These are phyloP conservation scores for Crossocerus cetratus DNA, from an alignment of 2,888 invertebrate species.

Conservation along the genomic window DNA sequence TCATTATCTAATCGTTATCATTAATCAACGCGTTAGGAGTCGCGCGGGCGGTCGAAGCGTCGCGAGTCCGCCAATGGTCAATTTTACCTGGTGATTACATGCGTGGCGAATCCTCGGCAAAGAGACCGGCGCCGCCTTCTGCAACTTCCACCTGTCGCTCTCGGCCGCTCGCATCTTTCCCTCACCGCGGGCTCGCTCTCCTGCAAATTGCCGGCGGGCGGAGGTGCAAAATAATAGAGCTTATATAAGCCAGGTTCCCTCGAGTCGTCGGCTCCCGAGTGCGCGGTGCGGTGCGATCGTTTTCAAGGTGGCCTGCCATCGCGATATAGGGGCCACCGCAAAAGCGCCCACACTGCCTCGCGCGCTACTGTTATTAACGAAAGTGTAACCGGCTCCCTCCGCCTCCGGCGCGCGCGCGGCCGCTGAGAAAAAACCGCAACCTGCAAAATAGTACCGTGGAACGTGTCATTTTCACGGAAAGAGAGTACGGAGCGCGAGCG, in stretches of 20 bases:
- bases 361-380: constrained; percentile 31
- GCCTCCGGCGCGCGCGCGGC: not conserved
- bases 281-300: constrained; percentile 44
- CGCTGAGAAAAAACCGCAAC: not conserved
- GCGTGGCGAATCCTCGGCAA: not conserved
- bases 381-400: not conserved
- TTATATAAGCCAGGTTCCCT: constrained; percentile 64
- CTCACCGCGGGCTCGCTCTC: constrained; percentile 52
- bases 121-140: not conserved
- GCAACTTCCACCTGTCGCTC: not conserved
- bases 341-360: constrained; percentile 8
- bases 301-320: constrained; percentile 44
- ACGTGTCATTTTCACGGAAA: not conserved
- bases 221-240: constrained; percentile 66
- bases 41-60: not conserved
- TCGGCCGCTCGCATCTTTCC: not conserved
- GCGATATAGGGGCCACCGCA: constrained; percentile 30
- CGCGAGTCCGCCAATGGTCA: not conserved
- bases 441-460: not conserved
- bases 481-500: not conserved
- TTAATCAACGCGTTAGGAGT: not conserved
- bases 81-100: not conserved
- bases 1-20: too few species aligned
- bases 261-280: constrained; percentile 22
- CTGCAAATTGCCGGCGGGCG: constrained; percentile 60